phyloP scores from a whole-genome alignment of 2,888 invertebrate species.

The Bombylius discolor region DNA sequence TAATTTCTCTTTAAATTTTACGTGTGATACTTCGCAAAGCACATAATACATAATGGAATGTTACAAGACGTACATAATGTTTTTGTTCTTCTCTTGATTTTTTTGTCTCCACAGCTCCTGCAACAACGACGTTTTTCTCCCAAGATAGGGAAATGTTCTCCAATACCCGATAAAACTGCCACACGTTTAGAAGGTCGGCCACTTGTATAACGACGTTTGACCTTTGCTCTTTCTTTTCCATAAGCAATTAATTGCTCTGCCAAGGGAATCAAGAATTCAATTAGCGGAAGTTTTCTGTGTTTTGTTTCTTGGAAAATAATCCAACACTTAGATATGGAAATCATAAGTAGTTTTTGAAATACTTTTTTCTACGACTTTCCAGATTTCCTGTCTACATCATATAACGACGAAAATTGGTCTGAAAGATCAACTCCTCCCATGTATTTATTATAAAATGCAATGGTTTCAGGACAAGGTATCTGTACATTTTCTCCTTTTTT shows the following conservation, averaged over 20 bases:
- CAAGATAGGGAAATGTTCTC: slow-evolving; percentile 6
- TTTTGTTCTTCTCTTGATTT: too few species aligned
- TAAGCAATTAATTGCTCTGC: slow-evolving; percentile 6
- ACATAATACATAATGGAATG: too few species aligned
- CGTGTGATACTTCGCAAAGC: too few species aligned
- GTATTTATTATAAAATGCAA: neutral
- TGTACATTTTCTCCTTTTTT: neutral
- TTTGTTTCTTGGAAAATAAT: too few species aligned
- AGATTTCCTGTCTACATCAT: neutral
- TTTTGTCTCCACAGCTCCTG: neutral
- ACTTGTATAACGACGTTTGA: slow-evolving; percentile 5
- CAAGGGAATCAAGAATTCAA: slow-evolving; percentile 7
- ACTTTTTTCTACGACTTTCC: neutral
- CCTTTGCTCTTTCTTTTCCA: slow-evolving; percentile 6
- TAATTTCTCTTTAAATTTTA: too few species aligned
- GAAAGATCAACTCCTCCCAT: neutral
- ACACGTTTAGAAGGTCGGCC: slow-evolving; percentile 5
- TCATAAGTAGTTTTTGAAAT: neutral
- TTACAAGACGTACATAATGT: too few species aligned
- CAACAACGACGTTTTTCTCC: slow-evolving; percentile 9
- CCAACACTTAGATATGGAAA: neutral
- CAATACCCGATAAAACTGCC: slow-evolving; percentile 6
- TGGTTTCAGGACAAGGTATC: neutral
- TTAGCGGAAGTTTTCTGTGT: neutral
- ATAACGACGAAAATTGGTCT: neutral